phyloP scores from a whole-genome alignment of 2,113 vertebrate genomes.

The Xiphias gladius region DNA sequence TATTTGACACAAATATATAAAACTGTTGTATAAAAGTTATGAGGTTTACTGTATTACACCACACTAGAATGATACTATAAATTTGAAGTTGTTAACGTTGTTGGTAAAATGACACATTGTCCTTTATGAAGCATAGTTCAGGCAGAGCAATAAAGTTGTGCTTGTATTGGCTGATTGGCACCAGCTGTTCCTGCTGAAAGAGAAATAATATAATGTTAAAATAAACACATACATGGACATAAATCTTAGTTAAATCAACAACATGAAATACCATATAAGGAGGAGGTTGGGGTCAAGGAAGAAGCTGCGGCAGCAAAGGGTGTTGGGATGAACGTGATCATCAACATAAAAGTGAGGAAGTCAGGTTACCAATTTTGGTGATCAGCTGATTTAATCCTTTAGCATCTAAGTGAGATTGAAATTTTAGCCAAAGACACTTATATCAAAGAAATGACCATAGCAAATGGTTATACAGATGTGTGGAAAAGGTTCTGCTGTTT shows the following conservation, averaged over 20 bases:
- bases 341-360: too few relatives aligned
- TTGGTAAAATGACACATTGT: constrained; percentile 7
- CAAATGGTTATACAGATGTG: neutral
- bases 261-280: neutral
- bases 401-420: neutral
- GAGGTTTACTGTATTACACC: too few relatives aligned
- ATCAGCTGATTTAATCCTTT: too few relatives aligned
- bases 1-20: neutral
- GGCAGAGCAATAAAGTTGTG: neutral
- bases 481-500: too few relatives aligned
- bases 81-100: neutral
- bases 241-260: neutral
- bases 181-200: constrained; percentile 12
- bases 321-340: neutral
- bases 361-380: too few relatives aligned
- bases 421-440: neutral
- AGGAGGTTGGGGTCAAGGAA: neutral
- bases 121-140: neutral
- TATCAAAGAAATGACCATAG: neutral
- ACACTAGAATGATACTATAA: neutral
- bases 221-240: constrained; percentile 6
- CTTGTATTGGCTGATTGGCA: constrained; percentile 1
- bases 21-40: too few relatives aligned
- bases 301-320: neutral
- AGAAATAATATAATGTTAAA: neutral